A percentile compares a stretch with the other conserved stretches of the same genome.
Evolutionary conservation across 2,797 vertebrate species (phyloP).

Genomic region (Anas bernieri): DNA sequence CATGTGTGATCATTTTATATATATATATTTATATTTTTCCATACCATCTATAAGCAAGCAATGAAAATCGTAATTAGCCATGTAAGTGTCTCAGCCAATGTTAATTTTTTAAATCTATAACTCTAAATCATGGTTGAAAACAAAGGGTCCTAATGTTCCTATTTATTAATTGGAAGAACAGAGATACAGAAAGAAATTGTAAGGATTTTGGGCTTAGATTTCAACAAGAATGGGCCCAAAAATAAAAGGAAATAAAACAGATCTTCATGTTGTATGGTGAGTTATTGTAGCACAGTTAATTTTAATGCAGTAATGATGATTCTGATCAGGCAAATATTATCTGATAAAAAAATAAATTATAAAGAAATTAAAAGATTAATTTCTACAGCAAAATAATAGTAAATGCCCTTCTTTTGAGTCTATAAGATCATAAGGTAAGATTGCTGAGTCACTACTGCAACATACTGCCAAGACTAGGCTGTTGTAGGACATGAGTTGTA

Average conservation of each 20-base stretch:
- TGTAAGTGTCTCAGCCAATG: not conserved
- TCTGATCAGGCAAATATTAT: not conserved
- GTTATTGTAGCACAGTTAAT: not conserved
- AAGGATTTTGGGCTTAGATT: not conserved
- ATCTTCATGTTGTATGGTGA: not conserved
- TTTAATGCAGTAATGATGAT: not conserved
- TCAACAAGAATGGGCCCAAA: not conserved
- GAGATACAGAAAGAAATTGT: not conserved
- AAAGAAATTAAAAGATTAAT: too few relatives aligned
- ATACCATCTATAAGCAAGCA: not conserved
- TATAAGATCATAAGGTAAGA: not conserved
- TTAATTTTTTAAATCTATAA: not conserved
- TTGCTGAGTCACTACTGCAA: constrained; percentile 36
- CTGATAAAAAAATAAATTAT: not conserved
- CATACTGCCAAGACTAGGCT: not conserved
- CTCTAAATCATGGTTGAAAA: not conserved
- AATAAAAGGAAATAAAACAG: not conserved
- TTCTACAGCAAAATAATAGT: not conserved
- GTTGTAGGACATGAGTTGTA: not conserved
- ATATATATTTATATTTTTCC: not conserved
- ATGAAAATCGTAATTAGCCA: not conserved
- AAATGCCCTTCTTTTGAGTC: not conserved
- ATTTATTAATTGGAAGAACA: not conserved
- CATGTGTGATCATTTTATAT: not conserved
- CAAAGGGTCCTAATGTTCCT: not conserved